Evolutionary conservation across 2,797 vertebrate genomes (phyloP), one percentile per base, ranked within the genome.

Genomic region (Decapterus maruadsi): DNA sequence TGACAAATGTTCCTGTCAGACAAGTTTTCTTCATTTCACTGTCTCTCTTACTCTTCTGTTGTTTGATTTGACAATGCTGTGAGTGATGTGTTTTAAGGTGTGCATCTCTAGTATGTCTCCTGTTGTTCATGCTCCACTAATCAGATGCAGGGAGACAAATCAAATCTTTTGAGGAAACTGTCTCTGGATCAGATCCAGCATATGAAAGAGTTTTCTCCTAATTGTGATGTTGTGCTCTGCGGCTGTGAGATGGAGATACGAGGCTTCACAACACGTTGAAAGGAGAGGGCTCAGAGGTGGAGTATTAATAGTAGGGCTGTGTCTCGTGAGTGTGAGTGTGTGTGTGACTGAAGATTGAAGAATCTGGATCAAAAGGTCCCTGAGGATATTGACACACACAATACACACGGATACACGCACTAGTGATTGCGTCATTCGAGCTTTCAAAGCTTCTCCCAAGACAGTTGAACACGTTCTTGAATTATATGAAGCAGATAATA

Each of bases 341-440:
- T 67, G 50, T 59, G 72, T 51, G 48, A 22, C 12, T 68, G 53
- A 76, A 76, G 71, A 78, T 72, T 59, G 71, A 82, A 82, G 76
- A 79, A 86, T 88, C 69, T 87, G 85, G 83, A 90, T 90, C 90
- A 89, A 78, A 83, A 80, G 61, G 78, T 84, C 80, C 80, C 78
- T 0, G 1, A 75, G 73, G 86, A 88, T 66, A 54, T 56, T 68
- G 16, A 80, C 72, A 57, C 70, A 56, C 34, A 31, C 17, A n/a
- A 67, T 57, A 75, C 61, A 58, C 29, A 26, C 31, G 34, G 36
- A 66, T 16, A 56, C 51, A 57, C 26, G 8, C 13, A 54, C 0
- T 42, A 10, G 26, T 60, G 10, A 50, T 76, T 83, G 51, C 77
- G 4, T 87, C 77, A 83, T 70, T 31, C 19, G 17, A 55, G 57